A percentile compares a stretch with the other conserved stretches of the same genome.
Conservation (phyloP, 2,797 vertebrate species). For the Gymnothorax reevesii region DNA sequence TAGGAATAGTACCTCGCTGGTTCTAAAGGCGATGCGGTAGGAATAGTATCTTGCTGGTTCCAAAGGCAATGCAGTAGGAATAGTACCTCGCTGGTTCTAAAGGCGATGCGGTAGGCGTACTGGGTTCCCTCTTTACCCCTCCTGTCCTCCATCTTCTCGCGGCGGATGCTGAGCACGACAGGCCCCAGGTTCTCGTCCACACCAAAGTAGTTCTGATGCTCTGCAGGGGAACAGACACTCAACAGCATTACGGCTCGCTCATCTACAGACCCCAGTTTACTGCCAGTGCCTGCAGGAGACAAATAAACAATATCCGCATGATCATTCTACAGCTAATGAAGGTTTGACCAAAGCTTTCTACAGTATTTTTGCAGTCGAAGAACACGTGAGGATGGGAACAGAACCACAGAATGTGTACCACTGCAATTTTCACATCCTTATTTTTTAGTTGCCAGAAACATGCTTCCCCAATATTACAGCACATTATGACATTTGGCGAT, state of each 20-base stretch:
- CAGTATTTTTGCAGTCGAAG: too few relatives aligned
- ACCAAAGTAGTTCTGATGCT: conserved; percentile 98
- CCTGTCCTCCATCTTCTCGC: conserved; percentile 89
- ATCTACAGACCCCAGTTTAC: background rate
- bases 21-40: too few relatives aligned
- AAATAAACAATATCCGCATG: too few relatives aligned
- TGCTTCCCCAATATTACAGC: background rate
- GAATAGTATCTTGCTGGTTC: too few relatives aligned
- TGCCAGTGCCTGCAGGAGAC: background rate
- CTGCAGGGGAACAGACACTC: conserved; percentile 60
- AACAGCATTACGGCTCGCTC: background rate
- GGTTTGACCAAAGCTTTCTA: too few relatives aligned
- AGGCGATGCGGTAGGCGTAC: conserved; percentile 90
- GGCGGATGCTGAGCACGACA: conserved; percentile 90
- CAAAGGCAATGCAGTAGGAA: too few relatives aligned
- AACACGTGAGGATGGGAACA: too few relatives aligned
- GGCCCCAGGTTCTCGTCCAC: conserved; percentile 94
- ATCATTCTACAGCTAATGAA: too few relatives aligned
- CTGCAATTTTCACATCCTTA: too few relatives aligned
- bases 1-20: too few relatives aligned
- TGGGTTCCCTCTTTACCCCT: conserved; percentile 91
- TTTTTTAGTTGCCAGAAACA: background rate
- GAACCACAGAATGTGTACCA: too few relatives aligned
- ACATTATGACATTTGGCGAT: background rate
- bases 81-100: conserved; percentile 95